These are phyloP conservation scores for Drosophila willistoni DNA, from an alignment of 1,140 invertebrate species.

Conservation along the genomic window DNA sequence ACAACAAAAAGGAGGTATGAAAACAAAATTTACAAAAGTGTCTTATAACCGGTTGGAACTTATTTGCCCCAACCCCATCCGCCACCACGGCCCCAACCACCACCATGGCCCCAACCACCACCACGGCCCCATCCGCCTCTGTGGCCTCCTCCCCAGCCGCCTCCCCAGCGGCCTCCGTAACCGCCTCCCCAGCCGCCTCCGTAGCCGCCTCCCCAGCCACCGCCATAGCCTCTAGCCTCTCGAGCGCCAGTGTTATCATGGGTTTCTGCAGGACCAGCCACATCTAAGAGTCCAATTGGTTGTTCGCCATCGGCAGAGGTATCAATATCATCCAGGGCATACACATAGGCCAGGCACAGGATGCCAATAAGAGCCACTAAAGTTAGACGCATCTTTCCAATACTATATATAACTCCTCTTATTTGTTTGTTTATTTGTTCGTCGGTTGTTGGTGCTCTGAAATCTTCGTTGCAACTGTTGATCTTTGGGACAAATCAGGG, in stretches of 20 bases:
- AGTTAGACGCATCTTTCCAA: conserved; percentile 49
- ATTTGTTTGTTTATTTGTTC: neutral
- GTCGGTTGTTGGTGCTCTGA: conserved; percentile 18
- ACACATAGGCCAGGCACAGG: conserved; percentile 46
- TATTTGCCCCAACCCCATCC: neutral
- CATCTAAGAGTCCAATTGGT: conserved; percentile 45
- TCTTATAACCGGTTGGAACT: neutral
- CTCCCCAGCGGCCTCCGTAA: neutral
- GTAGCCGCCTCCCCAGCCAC: neutral
- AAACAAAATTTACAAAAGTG: neutral
- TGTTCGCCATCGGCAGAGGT: conserved; percentile 10
- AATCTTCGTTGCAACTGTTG: conserved; percentile 48
- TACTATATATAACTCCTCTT: neutral
- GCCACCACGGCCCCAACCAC: conserved; percentile 8
- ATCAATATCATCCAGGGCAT: conserved; percentile 34
- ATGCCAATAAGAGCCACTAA: conserved; percentile 39
- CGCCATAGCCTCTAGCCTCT: conserved; percentile 41
- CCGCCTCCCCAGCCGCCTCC: conserved; percentile 9
- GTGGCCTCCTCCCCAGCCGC: conserved; percentile 21
- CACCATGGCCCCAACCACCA: neutral
- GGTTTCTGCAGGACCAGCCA: conserved; percentile 36
- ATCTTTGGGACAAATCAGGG: conserved; percentile 8
- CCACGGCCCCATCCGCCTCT: conserved; percentile 12
- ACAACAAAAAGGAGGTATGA: neutral
- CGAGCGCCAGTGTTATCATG: conserved; percentile 48